phyloP scores from a whole-genome alignment of 2,113 vertebrate species.

The Condylura cristata region DNA sequence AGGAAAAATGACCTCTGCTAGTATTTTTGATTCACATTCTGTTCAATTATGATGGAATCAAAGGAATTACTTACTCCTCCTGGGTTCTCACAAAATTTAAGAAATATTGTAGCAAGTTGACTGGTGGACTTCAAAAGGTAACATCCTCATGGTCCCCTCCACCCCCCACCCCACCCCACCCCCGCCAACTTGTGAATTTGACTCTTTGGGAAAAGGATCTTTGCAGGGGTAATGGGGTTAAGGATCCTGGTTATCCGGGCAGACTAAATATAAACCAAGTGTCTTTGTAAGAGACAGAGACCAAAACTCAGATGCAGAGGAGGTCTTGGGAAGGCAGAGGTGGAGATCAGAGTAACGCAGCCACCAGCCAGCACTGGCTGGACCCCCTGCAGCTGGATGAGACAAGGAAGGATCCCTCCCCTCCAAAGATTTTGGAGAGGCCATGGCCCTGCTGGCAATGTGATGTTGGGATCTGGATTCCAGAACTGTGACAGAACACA shows the following conservation, averaged over 20 bases:
- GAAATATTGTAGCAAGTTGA: not conserved
- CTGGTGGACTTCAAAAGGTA: conserved; percentile 9
- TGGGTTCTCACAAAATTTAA: not conserved
- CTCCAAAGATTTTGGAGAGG: not conserved
- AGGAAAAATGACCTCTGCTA: not conserved
- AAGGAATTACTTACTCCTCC: not conserved
- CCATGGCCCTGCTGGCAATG: not conserved
- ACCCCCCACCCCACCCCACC: not conserved
- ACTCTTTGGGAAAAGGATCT: not conserved
- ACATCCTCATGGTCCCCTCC: too few species aligned
- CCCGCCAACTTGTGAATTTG: not conserved
- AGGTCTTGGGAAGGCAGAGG: not conserved
- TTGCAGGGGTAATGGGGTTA: not conserved
- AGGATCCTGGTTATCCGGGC: not conserved
- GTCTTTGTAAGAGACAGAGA: not conserved
- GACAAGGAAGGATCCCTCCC: not conserved
- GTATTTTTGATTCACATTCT: conserved; percentile 9
- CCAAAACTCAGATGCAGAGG: not conserved
- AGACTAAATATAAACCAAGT: conserved; percentile 10
- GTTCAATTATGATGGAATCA: conserved; percentile 5
- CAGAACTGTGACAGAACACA: not conserved
- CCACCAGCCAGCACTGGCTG: not conserved
- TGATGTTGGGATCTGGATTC: not conserved
- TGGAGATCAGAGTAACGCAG: not conserved
- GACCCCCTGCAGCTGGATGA: not conserved